Base-by-base conservation (phyloP, 2,888 invertebrate species). In the Lasioglossum malachurum region DNA sequence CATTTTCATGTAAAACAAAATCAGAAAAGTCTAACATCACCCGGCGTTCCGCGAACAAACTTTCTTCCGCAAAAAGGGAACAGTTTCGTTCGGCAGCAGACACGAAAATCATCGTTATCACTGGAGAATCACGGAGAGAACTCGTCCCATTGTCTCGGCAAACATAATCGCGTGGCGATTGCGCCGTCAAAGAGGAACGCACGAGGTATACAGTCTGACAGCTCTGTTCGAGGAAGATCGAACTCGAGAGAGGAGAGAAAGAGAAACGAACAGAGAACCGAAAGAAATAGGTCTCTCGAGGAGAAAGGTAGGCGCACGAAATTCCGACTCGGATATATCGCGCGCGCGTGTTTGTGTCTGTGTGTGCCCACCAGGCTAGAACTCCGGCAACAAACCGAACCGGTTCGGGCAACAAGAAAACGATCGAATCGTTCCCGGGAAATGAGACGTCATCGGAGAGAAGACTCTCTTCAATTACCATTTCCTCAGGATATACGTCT, bases 141-240 rank as follows among this genome's bases (percentile, higher is more conserved):
- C 23, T 53, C 23, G 14, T 27, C 27, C 82, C 87, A 90, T 88
- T 91, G 90, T 91, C 86, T 85, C 73, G 69, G 77, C 84, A 79
- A 89, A 7, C 23, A 23, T 87, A 87, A 88, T 88, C 88, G 76
- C 53, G 23, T 64, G 41, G 71, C 75, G 83, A 83, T 88, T 88
- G 83, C 74, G 72, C 80, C 80, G 69, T 77, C 80, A 35, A 16
- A 14, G 75, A 16, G 41, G 19, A 46, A 57, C 19, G n/a, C 16
- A 14, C 60, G 27, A 49, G 74, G 31, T 2, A 23, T 41, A 14
- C 19, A 12, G n/a, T 31, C 14, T 38, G 41, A 72, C 67, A 67
- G 23, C 67, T 67, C 35, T 35, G 35, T 67, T 35, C 35, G 35
- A 67, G 67, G 78, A 38, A 12, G 60, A 60, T 60, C 60, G 60